phyloP scores from a whole-genome alignment of 2,888 invertebrate genomes.

The Lysandra coridon region DNA sequence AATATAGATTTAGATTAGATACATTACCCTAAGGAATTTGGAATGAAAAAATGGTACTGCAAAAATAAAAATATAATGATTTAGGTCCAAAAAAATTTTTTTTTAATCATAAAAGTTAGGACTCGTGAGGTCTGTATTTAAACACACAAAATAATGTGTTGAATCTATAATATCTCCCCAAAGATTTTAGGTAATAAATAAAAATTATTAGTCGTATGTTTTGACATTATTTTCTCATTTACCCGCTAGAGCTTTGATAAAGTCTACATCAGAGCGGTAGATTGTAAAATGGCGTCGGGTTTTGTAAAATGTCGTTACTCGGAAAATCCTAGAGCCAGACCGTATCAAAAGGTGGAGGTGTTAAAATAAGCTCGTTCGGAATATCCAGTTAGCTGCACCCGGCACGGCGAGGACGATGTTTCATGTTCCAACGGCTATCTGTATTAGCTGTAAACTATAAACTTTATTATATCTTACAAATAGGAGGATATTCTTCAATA shows the following conservation, averaged over 20 bases:
- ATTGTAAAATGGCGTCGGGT: neutral
- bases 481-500: too few relatives aligned
- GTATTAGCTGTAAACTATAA: too few relatives aligned
- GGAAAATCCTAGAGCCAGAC: neutral
- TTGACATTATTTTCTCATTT: neutral
- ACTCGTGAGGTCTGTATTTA: neutral
- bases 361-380: conserved; percentile 1
- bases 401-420: neutral
- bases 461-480: too few relatives aligned
- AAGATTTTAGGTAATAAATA: neutral
- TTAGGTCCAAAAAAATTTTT: neutral
- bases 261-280: neutral
- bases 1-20: neutral
- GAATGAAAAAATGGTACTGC: neutral
- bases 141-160: neutral
- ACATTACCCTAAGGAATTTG: neutral
- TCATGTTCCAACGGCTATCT: neutral
- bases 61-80: neutral
- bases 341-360: conserved; percentile 3
- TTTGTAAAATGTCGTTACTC: neutral
- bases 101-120: neutral
- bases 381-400: neutral
- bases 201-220: neutral
- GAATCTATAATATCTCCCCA: neutral
- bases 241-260: neutral